phyloP scores from a whole-genome alignment of 2,113 vertebrate genomes.

The Phaethornis superciliosus region DNA sequence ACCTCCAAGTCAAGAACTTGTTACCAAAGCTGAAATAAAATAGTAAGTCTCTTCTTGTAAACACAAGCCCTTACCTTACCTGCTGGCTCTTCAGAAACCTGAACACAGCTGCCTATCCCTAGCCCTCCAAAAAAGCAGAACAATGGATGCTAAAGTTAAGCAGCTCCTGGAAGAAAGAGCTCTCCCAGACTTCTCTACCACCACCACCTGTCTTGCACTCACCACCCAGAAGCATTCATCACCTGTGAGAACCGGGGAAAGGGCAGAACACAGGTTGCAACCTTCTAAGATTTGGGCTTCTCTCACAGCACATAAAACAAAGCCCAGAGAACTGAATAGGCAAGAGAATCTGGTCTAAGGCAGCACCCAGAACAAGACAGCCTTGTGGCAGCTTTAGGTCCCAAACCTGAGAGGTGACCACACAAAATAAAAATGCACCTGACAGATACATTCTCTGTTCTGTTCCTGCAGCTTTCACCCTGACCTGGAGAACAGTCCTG shows the following conservation, averaged over 20 bases:
- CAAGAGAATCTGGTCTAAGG: background rate
- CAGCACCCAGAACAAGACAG: background rate
- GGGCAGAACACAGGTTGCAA: background rate
- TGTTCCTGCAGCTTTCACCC: background rate
- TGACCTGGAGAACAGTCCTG: background rate
- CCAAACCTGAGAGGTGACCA: background rate
- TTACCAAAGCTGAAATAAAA: slow-evolving; percentile 52
- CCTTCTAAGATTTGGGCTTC: background rate
- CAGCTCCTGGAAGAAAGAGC: background rate
- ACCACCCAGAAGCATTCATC: background rate
- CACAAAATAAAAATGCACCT: background rate
- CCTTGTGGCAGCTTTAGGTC: background rate
- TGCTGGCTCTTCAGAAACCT: background rate
- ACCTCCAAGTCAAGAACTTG: slow-evolving; percentile 46
- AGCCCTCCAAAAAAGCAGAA: background rate
- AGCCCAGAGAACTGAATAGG: background rate
- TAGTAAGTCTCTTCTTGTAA: background rate
- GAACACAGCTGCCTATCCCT: background rate
- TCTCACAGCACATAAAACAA: background rate
- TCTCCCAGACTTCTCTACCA: background rate
- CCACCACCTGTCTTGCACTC: rapidly evolving
- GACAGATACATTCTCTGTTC: background rate
- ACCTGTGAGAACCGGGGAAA: background rate
- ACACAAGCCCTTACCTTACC: background rate
- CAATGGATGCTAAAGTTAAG: background rate